Evolutionary conservation across 2,888 invertebrate species (phyloP).

Genomic region (Lepidocyrtinus sp.): DNA sequence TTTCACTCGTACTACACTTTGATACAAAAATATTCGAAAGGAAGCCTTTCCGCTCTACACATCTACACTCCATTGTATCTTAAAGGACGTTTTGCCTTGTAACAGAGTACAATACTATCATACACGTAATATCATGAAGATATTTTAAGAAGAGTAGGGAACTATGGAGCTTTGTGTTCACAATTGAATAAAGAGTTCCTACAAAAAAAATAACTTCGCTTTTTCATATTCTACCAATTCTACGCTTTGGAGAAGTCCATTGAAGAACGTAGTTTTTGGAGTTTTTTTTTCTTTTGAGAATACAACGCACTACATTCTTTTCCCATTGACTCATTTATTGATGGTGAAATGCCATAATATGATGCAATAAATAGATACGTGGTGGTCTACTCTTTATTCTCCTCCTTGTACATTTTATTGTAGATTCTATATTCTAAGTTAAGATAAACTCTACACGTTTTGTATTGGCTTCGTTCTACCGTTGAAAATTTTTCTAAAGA

Average conservation of each 20-base stretch:
- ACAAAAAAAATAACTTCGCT: background rate
- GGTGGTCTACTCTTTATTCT: background rate
- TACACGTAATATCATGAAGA: constrained; percentile 11
- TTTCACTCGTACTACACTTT: constrained; percentile 13
- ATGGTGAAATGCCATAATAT: constrained; percentile 12
- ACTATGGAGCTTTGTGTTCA: background rate
- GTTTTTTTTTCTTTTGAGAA: background rate
- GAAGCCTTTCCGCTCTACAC: constrained; percentile 8
- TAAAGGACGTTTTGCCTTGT: constrained; percentile 16
- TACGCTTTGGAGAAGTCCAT: background rate
- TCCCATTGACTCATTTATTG: background rate
- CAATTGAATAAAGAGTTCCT: background rate
- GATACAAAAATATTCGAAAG: constrained; percentile 2
- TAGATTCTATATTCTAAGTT: too few relatives aligned
- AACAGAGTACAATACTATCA: constrained; percentile 4
- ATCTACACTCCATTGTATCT: constrained; percentile 11
- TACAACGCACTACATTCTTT: constrained; percentile 3
- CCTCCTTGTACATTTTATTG: constrained; percentile 14
- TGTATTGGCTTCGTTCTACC: constrained; percentile 18
- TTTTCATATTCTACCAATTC: background rate
- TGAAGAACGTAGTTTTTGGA: constrained; percentile 9
- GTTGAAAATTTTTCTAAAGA: background rate
- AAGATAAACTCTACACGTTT: constrained; percentile 42
- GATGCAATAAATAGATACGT: constrained; percentile 21
- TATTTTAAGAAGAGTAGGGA: constrained; percentile 2